A percentile compares a stretch with the other conserved stretches of the same genome.
Conservation (phyloP, 2,113 vertebrate genomes). For the Cricetomys ansorgei region DNA sequence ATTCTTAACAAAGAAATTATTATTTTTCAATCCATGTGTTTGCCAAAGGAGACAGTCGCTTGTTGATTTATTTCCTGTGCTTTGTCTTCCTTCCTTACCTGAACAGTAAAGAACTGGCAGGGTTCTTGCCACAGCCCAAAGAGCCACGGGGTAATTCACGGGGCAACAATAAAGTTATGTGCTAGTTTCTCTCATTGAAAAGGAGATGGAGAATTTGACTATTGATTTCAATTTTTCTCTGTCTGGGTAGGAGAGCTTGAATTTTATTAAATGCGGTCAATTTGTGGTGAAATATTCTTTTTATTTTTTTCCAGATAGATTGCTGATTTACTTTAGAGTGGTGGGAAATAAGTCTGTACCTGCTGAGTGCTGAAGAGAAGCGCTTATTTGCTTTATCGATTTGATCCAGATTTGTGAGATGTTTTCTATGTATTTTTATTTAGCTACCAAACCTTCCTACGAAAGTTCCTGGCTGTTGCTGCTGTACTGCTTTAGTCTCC, state of each 20-base stretch:
- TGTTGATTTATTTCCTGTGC: slow-evolving; percentile 61
- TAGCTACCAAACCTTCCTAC: slow-evolving; percentile 54
- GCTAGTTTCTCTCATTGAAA: slow-evolving; percentile 75
- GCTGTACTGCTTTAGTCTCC: neutral
- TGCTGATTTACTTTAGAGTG: slow-evolving; percentile 79
- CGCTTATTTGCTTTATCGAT: slow-evolving; percentile 81
- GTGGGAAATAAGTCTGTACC: slow-evolving; percentile 67
- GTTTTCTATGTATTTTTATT: slow-evolving; percentile 69
- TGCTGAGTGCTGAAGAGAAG: slow-evolving; percentile 80
- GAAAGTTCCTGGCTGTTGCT: slow-evolving; percentile 50
- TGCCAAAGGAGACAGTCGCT: slow-evolving; percentile 56
- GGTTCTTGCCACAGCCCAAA: slow-evolving; percentile 68
- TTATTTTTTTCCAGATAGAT: slow-evolving; percentile 79
- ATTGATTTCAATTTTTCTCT: slow-evolving; percentile 81
- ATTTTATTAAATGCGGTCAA: slow-evolving; percentile 75
- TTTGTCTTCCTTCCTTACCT: slow-evolving; percentile 65
- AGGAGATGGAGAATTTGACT: slow-evolving; percentile 79
- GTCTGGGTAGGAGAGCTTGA: slow-evolving; percentile 72
- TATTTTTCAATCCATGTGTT: slow-evolving; percentile 61
- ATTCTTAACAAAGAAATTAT: slow-evolving; percentile 62
- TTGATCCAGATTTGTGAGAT: slow-evolving; percentile 74
- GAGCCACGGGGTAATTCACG: slow-evolving; percentile 67
- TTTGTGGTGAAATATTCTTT: slow-evolving; percentile 79
- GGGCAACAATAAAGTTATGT: slow-evolving; percentile 72
- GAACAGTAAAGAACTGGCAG: slow-evolving; percentile 53